These are phyloP conservation scores for Orycteropus afer DNA, from an alignment of 2,113 vertebrate species.

Conservation along the genomic window DNA sequence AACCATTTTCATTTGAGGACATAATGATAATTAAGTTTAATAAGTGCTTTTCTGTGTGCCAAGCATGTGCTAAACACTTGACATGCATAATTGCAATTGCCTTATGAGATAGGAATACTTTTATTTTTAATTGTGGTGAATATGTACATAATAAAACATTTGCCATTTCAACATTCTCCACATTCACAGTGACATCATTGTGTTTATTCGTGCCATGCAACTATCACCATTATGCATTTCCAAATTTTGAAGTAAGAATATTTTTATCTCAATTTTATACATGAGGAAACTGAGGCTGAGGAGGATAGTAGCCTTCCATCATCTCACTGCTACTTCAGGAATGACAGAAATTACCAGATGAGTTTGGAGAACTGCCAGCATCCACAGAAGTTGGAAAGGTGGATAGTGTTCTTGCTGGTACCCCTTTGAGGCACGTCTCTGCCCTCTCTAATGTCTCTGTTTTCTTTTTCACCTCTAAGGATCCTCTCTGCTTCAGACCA, in stretches of 20 bases:
- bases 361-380: not conserved
- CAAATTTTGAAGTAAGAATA: not conserved
- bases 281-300: not conserved
- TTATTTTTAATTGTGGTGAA: not conserved
- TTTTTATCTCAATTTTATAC: not conserved
- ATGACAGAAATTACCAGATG: not conserved
- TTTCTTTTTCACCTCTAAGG: too few relatives aligned
- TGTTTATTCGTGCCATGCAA: too few relatives aligned
- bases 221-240: not conserved
- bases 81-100: accelerated
- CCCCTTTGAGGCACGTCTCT: not conserved
- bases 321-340: not conserved
- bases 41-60: not conserved
- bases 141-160: not conserved
- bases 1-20: not conserved
- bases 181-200: not conserved
- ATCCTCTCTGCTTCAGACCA: not conserved
- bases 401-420: not conserved
- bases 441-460: too few relatives aligned
- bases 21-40: not conserved
- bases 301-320: not conserved
- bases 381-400: too few relatives aligned
- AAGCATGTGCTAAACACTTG: not conserved
- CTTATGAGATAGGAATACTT: not conserved
- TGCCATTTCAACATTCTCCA: not conserved